phyloP scores from a whole-genome alignment of 1,140 invertebrate species.

The Rhizoglyphus robini region DNA sequence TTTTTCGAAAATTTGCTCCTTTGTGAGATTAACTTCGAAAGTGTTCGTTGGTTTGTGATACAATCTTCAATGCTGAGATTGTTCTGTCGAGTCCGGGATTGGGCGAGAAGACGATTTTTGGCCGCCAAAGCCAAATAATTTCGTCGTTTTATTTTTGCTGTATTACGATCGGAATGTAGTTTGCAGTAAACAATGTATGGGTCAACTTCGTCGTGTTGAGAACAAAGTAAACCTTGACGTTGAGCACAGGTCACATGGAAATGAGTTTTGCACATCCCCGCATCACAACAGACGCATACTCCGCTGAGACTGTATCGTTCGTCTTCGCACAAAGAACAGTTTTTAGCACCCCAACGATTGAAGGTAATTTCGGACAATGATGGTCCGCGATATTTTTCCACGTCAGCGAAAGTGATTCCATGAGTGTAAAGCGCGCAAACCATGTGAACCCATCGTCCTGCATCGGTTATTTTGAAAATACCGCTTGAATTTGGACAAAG shows the following conservation, averaged over 20 bases:
- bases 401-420: conserved; percentile 92
- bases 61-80: conserved; percentile 22
- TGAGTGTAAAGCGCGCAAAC: conserved; percentile 91
- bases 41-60: conserved; percentile 30
- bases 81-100: conserved; percentile 38
- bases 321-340: conserved; percentile 73
- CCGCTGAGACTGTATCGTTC: conserved; percentile 70
- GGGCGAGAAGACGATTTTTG: conserved; percentile 39
- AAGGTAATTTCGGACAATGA: conserved; percentile 93
- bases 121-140: conserved; percentile 79
- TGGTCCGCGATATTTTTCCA: conserved; percentile 53
- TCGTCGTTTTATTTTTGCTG: conserved; percentile 42
- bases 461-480: conserved; percentile 90
- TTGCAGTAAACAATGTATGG: conserved; percentile 94
- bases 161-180: conserved; percentile 38
- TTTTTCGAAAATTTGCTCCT: background rate
- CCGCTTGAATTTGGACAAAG: conserved; percentile 51
- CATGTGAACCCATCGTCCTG: conserved; percentile 88
- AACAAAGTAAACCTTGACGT: conserved; percentile 74
- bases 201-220: conserved; percentile 79
- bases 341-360: conserved; percentile 70
- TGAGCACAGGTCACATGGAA: conserved; percentile 98
- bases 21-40: conserved; percentile 22
- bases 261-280: conserved; percentile 84
- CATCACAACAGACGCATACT: conserved; percentile 70